Evolutionary conservation across 2,113 vertebrate species (phyloP).

Genomic region (Takifugu bimaculatus): DNA sequence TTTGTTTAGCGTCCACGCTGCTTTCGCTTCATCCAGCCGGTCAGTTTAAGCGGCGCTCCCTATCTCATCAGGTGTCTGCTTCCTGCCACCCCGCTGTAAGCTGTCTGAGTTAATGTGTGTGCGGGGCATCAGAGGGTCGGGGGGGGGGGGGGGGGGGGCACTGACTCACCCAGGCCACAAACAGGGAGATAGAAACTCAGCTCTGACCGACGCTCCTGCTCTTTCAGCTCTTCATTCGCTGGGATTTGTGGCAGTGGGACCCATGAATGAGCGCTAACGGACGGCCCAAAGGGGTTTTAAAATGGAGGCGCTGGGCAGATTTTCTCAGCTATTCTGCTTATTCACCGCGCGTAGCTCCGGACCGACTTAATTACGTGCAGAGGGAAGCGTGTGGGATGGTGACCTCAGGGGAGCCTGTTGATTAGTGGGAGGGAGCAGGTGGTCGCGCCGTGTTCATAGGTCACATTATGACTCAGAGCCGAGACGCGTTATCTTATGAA

Average conservation of each 20-base stretch:
- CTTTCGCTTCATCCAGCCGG: constrained; percentile 46
- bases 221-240: too few relatives aligned
- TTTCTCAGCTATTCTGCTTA: too few relatives aligned
- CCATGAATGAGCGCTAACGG: too few relatives aligned
- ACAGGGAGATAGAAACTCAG: not conserved
- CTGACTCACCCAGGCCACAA: constrained; percentile 7
- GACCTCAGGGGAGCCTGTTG: constrained; percentile 43
- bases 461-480: constrained; percentile 43
- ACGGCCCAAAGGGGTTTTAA: too few relatives aligned
- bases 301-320: too few relatives aligned
- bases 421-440: constrained; percentile 40
- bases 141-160: not conserved
- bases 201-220: not conserved
- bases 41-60: constrained; percentile 20
- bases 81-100: constrained; percentile 18
- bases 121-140: not conserved
- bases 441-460: constrained; percentile 35
- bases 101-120: constrained; percentile 31
- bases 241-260: too few relatives aligned
- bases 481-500: constrained; percentile 18
- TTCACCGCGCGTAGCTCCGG: not conserved
- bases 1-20: constrained; percentile 55
- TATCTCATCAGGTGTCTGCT: constrained; percentile 41
- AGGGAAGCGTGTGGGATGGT: constrained; percentile 27
- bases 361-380: constrained; percentile 18